A percentile compares a stretch with the other conserved stretches of the same genome.
These are phyloP conservation scores for Raphicerus campestris DNA, from an alignment of 2,113 vertebrate genomes.

Conservation along the genomic window DNA sequence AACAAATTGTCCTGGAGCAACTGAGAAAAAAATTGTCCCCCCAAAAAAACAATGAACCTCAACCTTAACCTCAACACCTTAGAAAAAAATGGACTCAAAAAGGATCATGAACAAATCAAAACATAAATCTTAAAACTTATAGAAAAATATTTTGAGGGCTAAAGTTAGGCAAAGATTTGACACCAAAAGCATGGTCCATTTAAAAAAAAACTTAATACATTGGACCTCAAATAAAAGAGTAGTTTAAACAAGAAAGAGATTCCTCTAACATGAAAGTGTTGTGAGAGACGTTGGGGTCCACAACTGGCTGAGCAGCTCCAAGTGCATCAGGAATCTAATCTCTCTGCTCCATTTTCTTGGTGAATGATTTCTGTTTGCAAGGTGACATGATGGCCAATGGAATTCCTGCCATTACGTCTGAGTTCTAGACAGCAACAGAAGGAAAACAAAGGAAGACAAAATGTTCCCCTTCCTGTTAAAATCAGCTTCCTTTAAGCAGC, in stretches of 20 bases:
- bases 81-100: background rate
- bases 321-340: background rate
- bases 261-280: background rate
- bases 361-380: background rate
- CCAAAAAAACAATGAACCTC: background rate
- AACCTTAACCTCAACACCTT: background rate
- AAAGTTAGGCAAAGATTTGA: background rate
- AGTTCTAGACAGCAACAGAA: background rate
- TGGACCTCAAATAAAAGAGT: background rate
- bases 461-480: background rate
- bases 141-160: background rate
- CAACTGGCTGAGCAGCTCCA: background rate
- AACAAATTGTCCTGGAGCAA: background rate
- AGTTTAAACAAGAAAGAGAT: background rate
- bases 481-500: background rate
- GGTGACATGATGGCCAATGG: background rate
- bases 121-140: background rate
- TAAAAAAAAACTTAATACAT: background rate
- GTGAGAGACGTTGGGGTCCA: background rate
- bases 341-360: background rate
- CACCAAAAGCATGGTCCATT: background rate
- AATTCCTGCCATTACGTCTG: background rate
- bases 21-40: background rate
- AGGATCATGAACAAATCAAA: background rate
- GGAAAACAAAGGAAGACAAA: background rate